phyloP scores from a whole-genome alignment of 2,113 vertebrate genomes.

The Naja naja region DNA sequence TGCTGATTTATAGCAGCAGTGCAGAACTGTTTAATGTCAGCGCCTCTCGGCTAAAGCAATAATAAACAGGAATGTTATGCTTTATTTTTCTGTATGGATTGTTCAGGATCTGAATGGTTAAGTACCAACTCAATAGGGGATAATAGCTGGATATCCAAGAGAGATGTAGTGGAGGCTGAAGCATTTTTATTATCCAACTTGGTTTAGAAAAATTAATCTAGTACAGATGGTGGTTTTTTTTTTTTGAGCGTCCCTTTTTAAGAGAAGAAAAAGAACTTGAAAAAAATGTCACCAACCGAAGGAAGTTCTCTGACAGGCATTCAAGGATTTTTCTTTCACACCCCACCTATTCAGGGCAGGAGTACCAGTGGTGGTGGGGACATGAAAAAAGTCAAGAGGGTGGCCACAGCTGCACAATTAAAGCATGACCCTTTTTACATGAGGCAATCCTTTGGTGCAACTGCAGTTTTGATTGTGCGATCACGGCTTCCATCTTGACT shows the following conservation, averaged over 20 bases:
- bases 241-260: constrained; percentile 21
- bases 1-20: constrained; percentile 80
- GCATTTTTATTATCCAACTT: constrained; percentile 65
- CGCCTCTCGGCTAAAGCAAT: constrained; percentile 80
- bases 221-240: constrained; percentile 36
- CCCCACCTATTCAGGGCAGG: background rate
- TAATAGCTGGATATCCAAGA: constrained; percentile 71
- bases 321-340: background rate
- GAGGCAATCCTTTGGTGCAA: background rate
- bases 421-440: background rate
- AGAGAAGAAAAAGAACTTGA: background rate
- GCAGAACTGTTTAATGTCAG: constrained; percentile 82
- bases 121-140: constrained; percentile 74
- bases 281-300: background rate
- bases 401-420: background rate
- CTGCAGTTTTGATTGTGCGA: background rate
- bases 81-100: constrained; percentile 83
- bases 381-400: background rate
- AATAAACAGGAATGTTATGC: constrained; percentile 80
- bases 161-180: constrained; percentile 68
- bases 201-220: constrained; percentile 62
- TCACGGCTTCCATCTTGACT: constrained; percentile 30
- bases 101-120: constrained; percentile 75
- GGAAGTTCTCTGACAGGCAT: background rate
- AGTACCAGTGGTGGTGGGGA: background rate